Conservation (phyloP, 2,113 vertebrate species). For the Pluvianellus socialis region DNA sequence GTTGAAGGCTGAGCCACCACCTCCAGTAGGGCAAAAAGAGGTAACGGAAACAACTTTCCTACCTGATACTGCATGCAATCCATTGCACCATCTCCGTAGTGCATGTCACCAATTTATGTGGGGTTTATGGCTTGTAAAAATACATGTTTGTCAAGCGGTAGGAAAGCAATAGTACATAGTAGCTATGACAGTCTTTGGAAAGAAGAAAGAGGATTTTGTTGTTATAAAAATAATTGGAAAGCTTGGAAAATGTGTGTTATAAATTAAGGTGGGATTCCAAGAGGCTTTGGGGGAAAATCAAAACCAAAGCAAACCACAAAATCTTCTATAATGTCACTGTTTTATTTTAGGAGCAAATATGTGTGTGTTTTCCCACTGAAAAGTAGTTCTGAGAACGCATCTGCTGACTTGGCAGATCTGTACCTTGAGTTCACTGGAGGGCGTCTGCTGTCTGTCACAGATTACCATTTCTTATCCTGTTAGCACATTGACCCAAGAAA, state of each 20-base stretch:
- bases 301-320: background rate
- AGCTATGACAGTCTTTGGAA: background rate
- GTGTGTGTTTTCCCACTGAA: background rate
- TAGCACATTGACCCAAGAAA: background rate
- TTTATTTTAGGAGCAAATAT: background rate
- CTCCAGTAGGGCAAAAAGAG: slow-evolving; percentile 67
- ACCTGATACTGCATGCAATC: slow-evolving; percentile 58
- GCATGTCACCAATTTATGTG: slow-evolving; percentile 39
- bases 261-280: background rate
- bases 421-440: background rate
- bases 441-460: background rate
- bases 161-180: background rate
- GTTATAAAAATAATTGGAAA: background rate
- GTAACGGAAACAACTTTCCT: slow-evolving; percentile 62
- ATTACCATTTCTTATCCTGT: background rate
- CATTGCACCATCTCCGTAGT: background rate
- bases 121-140: background rate
- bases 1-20: slow-evolving; percentile 57
- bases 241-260: background rate
- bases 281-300: background rate
- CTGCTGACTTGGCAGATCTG: slow-evolving; percentile 25
- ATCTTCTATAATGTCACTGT: background rate
- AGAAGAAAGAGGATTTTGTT: background rate
- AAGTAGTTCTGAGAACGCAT: background rate
- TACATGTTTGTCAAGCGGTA: background rate